Evolutionary conservation across 2,113 vertebrate species (phyloP).

Genomic region (Tachycineta bicolor): DNA sequence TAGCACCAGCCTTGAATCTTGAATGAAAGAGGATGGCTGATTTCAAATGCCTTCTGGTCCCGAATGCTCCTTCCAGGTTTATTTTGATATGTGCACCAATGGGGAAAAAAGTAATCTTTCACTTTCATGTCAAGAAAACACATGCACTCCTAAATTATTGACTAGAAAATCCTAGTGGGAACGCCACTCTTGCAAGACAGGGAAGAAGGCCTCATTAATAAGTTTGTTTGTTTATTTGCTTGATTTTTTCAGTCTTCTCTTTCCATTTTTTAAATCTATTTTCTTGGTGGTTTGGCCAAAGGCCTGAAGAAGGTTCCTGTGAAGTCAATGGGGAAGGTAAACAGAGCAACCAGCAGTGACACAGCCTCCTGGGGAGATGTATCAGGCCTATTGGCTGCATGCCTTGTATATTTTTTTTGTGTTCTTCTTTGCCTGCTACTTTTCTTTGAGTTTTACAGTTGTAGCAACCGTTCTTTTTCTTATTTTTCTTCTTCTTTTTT

Average conservation of each 20-base stretch:
- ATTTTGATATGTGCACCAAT: constrained; percentile 52
- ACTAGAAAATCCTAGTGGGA: constrained; percentile 64
- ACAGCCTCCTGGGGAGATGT: neutral
- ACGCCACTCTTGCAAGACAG: constrained; percentile 24
- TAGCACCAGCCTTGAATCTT: neutral
- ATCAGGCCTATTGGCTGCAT: neutral
- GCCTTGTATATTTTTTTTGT: constrained; percentile 15
- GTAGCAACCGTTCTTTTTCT: neutral
- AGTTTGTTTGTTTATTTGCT: neutral
- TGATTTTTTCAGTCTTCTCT: neutral
- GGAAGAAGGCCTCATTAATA: constrained; percentile 26
- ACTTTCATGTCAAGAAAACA: constrained; percentile 40
- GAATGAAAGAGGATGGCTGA: constrained; percentile 24
- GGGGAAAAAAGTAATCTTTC: constrained; percentile 12
- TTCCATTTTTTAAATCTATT: neutral
- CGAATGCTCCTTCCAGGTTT: constrained; percentile 36
- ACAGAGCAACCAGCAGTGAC: neutral
- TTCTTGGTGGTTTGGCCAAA: neutral
- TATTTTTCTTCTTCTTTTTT: constrained; percentile 47
- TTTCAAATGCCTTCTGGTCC: constrained; percentile 40
- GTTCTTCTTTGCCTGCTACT: neutral
- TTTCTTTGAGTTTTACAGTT: constrained; percentile 18
- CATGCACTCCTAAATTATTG: constrained; percentile 68
- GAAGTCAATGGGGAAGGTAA: constrained; percentile 24
- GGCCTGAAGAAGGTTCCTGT: neutral